Percentiles rank a stretch among this genome's conserved stretches.
These are phyloP conservation scores for Connochaetes taurinus DNA, from an alignment of 2,113 vertebrate genomes.

Conservation along the genomic window DNA sequence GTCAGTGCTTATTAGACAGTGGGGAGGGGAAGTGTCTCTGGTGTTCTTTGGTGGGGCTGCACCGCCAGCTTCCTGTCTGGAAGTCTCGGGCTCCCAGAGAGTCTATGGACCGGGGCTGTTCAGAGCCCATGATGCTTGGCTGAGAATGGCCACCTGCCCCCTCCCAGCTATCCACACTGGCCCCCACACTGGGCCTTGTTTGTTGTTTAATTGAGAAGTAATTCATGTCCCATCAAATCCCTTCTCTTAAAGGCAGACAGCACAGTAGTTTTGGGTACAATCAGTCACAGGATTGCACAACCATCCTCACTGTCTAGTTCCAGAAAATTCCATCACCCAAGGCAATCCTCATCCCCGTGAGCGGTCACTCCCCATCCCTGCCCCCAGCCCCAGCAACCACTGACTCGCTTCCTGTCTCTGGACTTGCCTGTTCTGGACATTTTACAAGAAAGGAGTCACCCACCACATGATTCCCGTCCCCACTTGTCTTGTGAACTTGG, in stretches of 20 bases:
- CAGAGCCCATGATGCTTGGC: constrained; percentile 53
- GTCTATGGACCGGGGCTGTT: neutral
- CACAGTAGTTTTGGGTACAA: too few species aligned
- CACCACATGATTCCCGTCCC: accelerated
- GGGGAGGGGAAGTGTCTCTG: neutral
- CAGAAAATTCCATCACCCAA: neutral
- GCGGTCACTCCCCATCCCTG: accelerated
- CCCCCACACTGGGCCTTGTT: neutral
- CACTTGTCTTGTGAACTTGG: too few species aligned
- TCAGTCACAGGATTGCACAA: too few species aligned
- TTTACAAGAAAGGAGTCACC: accelerated
- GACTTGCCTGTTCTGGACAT: neutral
- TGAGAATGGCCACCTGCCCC: constrained; percentile 55
- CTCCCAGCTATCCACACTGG: neutral
- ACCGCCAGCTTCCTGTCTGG: constrained; percentile 10
- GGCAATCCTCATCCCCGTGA: accelerated
- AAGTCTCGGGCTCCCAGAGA: constrained; percentile 24
- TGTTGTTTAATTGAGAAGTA: neutral
- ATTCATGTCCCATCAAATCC: neutral
- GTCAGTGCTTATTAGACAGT: neutral
- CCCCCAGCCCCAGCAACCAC: neutral
- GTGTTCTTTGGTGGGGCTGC: neutral
- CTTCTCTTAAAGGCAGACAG: neutral
- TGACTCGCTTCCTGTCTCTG: neutral
- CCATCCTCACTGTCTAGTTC: neutral